Percentiles rank a stretch among this genome's conserved stretches.
Conservation (phyloP, 2,888 invertebrate genomes). For the Drosophila mimetica region DNA sequence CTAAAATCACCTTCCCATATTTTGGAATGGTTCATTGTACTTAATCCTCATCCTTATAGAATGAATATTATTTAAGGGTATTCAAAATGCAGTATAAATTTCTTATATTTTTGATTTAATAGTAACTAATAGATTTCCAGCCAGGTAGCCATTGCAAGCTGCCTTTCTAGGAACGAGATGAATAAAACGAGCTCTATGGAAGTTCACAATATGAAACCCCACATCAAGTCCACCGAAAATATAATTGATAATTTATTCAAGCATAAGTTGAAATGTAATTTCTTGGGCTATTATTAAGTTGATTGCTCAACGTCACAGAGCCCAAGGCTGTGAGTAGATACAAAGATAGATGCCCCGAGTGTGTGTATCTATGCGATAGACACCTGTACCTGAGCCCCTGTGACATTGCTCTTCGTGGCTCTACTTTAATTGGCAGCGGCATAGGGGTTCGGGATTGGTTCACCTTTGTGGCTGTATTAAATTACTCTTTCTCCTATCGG, state of each 20-base stretch:
- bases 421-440: conserved; percentile 21
- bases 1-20: too few species aligned
- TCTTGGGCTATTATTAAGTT: conserved; percentile 76
- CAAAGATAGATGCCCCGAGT: conserved; percentile 33
- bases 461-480: conserved; percentile 35
- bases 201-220: conserved; percentile 9
- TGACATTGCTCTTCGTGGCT: conserved; percentile 39
- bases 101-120: background rate
- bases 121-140: background rate
- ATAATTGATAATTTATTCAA: conserved; percentile 82
- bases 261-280: conserved; percentile 74
- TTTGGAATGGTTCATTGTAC: too few species aligned
- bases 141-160: conserved; percentile 16
- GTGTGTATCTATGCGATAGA: conserved; percentile 10
- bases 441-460: conserved; percentile 26
- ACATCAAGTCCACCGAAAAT: conserved; percentile 22
- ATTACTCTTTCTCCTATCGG: conserved; percentile 33
- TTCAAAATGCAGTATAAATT: background rate
- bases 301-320: conserved; percentile 68
- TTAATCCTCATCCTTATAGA: too few species aligned
- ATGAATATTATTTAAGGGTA: background rate
- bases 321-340: conserved; percentile 46
- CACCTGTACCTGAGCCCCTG: conserved; percentile 38
- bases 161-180: conserved; percentile 14
- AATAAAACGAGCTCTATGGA: conserved; percentile 2